Conservation (phyloP, 2,888 invertebrate species). For the Tenthredo notha region DNA sequence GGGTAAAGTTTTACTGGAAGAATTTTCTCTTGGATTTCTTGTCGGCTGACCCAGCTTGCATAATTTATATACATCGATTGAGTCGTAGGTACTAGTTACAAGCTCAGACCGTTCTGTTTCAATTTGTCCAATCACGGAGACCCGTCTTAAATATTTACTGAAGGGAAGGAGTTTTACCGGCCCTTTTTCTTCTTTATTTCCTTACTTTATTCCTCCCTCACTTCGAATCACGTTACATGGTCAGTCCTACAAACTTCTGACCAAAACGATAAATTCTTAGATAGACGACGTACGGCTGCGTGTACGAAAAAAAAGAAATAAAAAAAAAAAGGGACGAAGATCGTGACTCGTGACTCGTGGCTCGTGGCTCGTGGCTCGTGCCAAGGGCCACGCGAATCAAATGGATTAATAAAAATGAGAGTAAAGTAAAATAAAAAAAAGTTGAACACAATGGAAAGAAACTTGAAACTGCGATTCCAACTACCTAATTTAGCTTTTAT, state of each 20-base stretch:
- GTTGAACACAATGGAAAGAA: not conserved
- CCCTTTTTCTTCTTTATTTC: not conserved
- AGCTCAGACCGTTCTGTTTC: conserved; percentile 56
- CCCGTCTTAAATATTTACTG: conserved; percentile 53
- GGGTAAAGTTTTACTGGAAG: not conserved
- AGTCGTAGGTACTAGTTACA: conserved; percentile 53
- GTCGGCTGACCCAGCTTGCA: conserved; percentile 58
- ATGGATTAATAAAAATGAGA: not conserved
- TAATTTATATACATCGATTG: conserved; percentile 67
- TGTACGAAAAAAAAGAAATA: not conserved
- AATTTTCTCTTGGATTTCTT: conserved; percentile 30
- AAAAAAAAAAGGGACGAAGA: not conserved
- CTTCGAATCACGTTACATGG: conserved; percentile 9
- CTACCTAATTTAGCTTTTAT: not conserved
- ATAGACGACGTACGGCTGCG: conserved; percentile 5
- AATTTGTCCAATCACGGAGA: conserved; percentile 55
- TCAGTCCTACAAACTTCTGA: conserved; percentile 14
- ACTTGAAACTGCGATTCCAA: not conserved
- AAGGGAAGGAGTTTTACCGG: not conserved
- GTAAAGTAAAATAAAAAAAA: not conserved
- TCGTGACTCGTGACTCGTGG: not conserved
- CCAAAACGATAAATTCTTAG: conserved; percentile 24
- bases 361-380: not conserved
- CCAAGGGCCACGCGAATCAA: conserved; percentile 7
- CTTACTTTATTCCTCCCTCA: not conserved